Evolutionary conservation across 1,140 invertebrate genomes (phyloP).

Genomic region (Orchestia grillus): DNA sequence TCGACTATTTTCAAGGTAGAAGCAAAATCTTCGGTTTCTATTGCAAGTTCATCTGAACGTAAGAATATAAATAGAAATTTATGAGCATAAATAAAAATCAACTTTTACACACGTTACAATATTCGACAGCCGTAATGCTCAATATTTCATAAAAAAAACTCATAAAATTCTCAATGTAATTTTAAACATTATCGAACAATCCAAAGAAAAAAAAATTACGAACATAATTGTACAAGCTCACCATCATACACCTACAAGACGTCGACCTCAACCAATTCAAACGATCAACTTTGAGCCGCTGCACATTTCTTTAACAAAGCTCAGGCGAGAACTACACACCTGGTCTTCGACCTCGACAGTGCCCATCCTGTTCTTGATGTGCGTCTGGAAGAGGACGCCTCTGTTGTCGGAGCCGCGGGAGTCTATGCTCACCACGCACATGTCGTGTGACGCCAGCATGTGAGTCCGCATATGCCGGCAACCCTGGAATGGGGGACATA

Average conservation of each 20-base stretch:
- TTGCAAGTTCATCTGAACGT: too few relatives aligned
- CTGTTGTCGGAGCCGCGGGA: conserved; percentile 94
- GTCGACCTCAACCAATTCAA: not conserved
- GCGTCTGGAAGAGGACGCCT: conserved; percentile 91
- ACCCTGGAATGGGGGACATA: conserved; percentile 75
- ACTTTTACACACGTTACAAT: too few relatives aligned
- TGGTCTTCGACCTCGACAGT: conserved; percentile 81
- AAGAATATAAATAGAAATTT: too few relatives aligned
- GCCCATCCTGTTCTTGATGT: conserved; percentile 90
- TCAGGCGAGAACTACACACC: not conserved
- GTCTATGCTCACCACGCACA: conserved; percentile 95
- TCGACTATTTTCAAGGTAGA: too few relatives aligned
- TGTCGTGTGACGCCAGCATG: conserved; percentile 95
- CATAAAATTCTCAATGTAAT: not conserved
- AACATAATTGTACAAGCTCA: not conserved
- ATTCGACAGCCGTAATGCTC: too few relatives aligned
- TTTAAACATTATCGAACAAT: not conserved
- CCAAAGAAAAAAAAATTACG: not conserved
- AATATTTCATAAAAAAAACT: too few relatives aligned
- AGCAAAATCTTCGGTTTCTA: too few relatives aligned
- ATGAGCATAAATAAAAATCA: too few relatives aligned
- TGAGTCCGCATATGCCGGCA: conserved; percentile 92
- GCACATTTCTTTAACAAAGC: not conserved
- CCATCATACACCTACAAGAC: not conserved
- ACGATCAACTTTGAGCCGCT: too few relatives aligned